These are phyloP conservation scores for Dicentrarchus labrax DNA, from an alignment of 2,113 vertebrate species.

Conservation along the genomic window DNA sequence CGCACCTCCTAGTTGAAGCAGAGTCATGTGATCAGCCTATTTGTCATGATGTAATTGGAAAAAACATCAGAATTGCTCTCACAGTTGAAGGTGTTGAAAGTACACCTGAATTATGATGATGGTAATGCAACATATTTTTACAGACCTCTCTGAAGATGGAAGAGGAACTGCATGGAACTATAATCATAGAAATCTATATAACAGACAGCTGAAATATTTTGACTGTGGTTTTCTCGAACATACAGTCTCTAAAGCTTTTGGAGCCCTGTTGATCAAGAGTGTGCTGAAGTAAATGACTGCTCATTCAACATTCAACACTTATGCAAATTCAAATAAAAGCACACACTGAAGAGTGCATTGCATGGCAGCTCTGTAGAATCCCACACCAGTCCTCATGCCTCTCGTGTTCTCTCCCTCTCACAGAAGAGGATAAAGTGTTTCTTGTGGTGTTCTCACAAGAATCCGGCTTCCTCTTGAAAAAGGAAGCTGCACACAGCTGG, in stretches of 20 bases:
- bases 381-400: not conserved
- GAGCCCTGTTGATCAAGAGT: not conserved
- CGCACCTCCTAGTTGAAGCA: not conserved
- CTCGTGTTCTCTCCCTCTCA: not conserved
- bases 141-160: not conserved
- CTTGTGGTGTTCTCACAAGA: not conserved
- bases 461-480: not conserved
- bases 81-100: conserved; percentile 1
- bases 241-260: not conserved
- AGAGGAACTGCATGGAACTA: not conserved
- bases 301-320: conserved; percentile 18
- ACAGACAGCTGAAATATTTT: not conserved
- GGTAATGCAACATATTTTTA: not conserved
- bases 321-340: conserved; percentile 30
- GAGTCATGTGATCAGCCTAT: not conserved
- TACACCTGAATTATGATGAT: not conserved
- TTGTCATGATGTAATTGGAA: conserved; percentile 16
- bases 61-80: conserved; percentile 1
- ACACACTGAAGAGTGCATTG: conserved; percentile 1
- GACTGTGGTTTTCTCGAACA: not conserved
- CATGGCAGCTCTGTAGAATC: conserved; percentile 35
- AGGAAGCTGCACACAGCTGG: not conserved
- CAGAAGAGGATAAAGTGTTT: not conserved
- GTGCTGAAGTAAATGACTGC: not conserved
- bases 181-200: not conserved